These are phyloP conservation scores for Ophiodon elongatus DNA, from an alignment of 2,113 vertebrate genomes.

Conservation along the genomic window DNA sequence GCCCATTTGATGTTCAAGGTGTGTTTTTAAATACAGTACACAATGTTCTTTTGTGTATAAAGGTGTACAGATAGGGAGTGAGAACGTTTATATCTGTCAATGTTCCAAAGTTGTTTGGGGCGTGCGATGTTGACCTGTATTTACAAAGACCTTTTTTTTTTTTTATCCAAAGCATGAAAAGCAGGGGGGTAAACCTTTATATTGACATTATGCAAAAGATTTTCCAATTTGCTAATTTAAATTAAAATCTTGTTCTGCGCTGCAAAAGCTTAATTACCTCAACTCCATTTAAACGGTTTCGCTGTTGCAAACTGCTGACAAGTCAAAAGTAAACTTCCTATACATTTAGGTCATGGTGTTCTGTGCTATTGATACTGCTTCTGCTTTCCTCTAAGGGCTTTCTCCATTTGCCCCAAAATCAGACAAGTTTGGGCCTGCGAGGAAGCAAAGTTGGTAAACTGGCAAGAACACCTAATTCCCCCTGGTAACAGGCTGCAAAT, in stretches of 20 bases:
- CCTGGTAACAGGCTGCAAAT: slow-evolving; percentile 41
- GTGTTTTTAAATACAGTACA: background rate
- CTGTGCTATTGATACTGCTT: slow-evolving; percentile 38
- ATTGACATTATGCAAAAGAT: background rate
- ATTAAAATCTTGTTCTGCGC: background rate
- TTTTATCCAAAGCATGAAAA: background rate
- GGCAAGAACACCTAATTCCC: slow-evolving; percentile 53
- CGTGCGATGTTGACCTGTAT: slow-evolving; percentile 29
- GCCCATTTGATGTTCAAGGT: background rate
- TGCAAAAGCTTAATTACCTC: background rate
- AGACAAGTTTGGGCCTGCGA: slow-evolving; percentile 42
- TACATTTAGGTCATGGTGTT: slow-evolving; percentile 57
- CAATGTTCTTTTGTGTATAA: slow-evolving; percentile 9
- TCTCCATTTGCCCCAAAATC: slow-evolving; percentile 30
- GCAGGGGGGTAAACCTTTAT: background rate
- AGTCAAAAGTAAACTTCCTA: slow-evolving; percentile 18
- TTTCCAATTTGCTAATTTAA: background rate
- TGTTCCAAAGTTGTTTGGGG: slow-evolving; percentile 41
- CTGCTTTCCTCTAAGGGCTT: slow-evolving; percentile 16
- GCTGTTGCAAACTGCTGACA: slow-evolving; percentile 62
- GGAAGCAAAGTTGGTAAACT: slow-evolving; percentile 49
- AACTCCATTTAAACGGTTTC: background rate
- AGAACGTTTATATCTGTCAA: slow-evolving; percentile 33
- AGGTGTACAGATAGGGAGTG: slow-evolving; percentile 11
- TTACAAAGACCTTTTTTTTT: too few relatives aligned